Evolutionary conservation across 2,113 vertebrate genomes (phyloP), one percentile per base, ranked within the genome.

Genomic region (Axis porcinus): DNA sequence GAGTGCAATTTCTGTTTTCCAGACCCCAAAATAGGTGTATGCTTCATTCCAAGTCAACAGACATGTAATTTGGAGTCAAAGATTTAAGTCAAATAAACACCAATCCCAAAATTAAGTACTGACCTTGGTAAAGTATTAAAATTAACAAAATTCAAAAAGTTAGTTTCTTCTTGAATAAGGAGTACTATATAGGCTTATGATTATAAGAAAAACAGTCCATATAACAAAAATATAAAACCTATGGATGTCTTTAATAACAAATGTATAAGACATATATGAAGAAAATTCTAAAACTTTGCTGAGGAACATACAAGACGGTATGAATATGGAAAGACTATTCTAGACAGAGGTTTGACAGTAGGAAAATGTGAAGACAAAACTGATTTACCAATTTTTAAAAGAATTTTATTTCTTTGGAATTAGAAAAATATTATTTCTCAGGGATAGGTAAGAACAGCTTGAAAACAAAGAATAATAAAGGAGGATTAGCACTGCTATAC

Each of bases 1-100:
- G 21, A 91, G 70, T 23, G 19, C 33, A 79, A 21, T 87, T 90
- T 91, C 91, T 97, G 47, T 95, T 96, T 96, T 93, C 74, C 16
- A 89, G 82, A 92, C 78, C 60, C 60, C 40, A 88, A 96, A 93
- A 96, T 76, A 96, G 93, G 67, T 60, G 0, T 52, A 57, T 36
- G 19, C 57, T 90, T 95, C 90, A 96, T 21, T 58, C 58, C 12
- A 86, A 89, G 58, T 97, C 83, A 94, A 93, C 1, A 93, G 36
- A 93, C 11, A 86, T 16, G 21, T 19, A 78, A 36, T 81, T 82
- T 62, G 67, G 33, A 86, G 30, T 16, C 43, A 84, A 97, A 96
- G 43, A 97, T 55, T 78, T 25, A 82, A 94, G 92, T 92, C 55
- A 95, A 64, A 64, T 78, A 93, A 93, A 70, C 60, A 92, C 8